Conservation (phyloP, 2,797 vertebrate species). For the Coilia nasus region DNA sequence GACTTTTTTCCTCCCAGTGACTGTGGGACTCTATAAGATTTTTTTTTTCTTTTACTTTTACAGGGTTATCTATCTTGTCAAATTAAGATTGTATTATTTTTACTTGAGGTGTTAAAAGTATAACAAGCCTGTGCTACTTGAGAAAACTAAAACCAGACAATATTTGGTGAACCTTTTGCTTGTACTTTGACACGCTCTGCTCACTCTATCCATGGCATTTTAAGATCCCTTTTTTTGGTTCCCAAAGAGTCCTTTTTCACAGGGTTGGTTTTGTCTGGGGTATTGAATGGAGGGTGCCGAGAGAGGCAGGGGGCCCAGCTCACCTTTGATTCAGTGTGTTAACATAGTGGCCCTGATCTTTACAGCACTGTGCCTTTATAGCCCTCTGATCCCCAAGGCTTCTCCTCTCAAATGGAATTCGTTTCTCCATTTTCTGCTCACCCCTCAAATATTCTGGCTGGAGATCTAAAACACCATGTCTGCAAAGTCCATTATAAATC, state of each 20-base stretch:
- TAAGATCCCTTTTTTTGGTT: background rate
- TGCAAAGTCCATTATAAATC: background rate
- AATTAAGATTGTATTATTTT: background rate
- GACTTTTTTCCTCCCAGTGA: background rate
- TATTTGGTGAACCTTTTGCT: background rate
- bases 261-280: background rate
- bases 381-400: slow-evolving; percentile 4
- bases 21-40: background rate
- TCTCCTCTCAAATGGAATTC: background rate
- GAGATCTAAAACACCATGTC: background rate
- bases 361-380: slow-evolving; percentile 17
- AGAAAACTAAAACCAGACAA: background rate
- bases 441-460: background rate
- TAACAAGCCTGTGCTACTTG: background rate
- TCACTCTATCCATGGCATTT: background rate
- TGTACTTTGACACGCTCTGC: background rate
- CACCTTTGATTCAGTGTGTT: slow-evolving; percentile 21
- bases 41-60: no score
- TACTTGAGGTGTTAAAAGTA: background rate
- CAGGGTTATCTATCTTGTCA: background rate
- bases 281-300: slow-evolving; percentile 4
- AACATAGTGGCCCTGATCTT: slow-evolving; percentile 21
- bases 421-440: slow-evolving; percentile 19
- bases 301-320: background rate
- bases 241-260: background rate